These are phyloP conservation scores for Vireo griseus DNA, from an alignment of 2,797 vertebrate species.

Conservation along the genomic window DNA sequence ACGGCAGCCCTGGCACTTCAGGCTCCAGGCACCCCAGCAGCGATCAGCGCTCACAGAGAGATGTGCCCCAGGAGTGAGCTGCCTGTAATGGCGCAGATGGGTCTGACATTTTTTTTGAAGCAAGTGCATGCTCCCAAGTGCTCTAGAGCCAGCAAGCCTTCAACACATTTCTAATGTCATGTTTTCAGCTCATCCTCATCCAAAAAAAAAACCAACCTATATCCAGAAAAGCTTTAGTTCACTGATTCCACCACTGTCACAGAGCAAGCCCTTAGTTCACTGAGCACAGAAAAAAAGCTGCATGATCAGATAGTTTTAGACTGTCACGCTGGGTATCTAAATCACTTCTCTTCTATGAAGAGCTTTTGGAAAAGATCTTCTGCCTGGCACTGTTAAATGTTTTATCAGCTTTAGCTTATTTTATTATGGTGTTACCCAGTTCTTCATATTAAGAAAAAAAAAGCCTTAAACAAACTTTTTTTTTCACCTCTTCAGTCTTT, in stretches of 20 bases:
- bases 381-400: background rate
- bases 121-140: background rate
- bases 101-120: background rate
- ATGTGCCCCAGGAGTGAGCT: background rate
- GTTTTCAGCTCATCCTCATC: background rate
- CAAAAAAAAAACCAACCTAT: background rate
- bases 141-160: background rate
- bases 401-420: background rate
- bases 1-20: accelerated
- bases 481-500: background rate
- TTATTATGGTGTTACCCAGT: background rate
- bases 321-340: background rate
- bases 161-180: accelerated
- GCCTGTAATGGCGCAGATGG: accelerated
- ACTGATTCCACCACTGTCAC: background rate
- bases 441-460: background rate
- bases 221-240: background rate
- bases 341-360: background rate
- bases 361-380: background rate
- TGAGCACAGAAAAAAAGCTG: background rate
- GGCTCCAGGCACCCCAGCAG: accelerated
- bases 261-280: background rate
- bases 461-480: background rate
- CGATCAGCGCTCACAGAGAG: accelerated
- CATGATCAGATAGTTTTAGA: background rate